These are phyloP conservation scores for Callimorpha dominula DNA, from an alignment of 2,888 invertebrate genomes.

Conservation along the genomic window DNA sequence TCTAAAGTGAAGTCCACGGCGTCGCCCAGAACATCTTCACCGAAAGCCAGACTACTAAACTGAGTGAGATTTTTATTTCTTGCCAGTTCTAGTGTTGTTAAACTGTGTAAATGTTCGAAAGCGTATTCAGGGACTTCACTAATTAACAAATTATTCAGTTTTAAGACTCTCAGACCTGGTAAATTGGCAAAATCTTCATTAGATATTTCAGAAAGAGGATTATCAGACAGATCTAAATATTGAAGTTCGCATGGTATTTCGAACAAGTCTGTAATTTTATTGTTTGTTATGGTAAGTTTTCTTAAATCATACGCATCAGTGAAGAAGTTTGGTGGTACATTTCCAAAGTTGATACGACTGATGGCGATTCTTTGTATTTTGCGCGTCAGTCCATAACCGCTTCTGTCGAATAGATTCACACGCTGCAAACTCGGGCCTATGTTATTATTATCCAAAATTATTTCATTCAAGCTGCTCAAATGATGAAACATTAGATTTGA, in stretches of 20 bases:
- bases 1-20: slow-evolving; percentile 78
- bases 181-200: slow-evolving; percentile 82
- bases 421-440: slow-evolving; percentile 70
- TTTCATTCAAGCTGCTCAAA: slow-evolving; percentile 70
- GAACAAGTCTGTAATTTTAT: slow-evolving; percentile 85
- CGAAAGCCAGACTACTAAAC: slow-evolving; percentile 81
- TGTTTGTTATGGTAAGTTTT: slow-evolving; percentile 81
- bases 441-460: slow-evolving; percentile 78
- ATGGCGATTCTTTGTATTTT: slow-evolving; percentile 72
- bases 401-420: slow-evolving; percentile 72
- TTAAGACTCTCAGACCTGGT: slow-evolving; percentile 83
- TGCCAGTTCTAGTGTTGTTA: slow-evolving; percentile 84
- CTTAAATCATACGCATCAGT: slow-evolving; percentile 78
- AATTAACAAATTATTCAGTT: slow-evolving; percentile 86
- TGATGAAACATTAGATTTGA: slow-evolving; percentile 73
- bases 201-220: slow-evolving; percentile 82
- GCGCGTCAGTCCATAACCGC: slow-evolving; percentile 72
- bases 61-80: slow-evolving; percentile 84
- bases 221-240: slow-evolving; percentile 88
- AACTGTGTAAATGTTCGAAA: slow-evolving; percentile 83
- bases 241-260: slow-evolving; percentile 85
- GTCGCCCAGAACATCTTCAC: slow-evolving; percentile 71
- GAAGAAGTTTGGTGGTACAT: slow-evolving; percentile 76
- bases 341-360: slow-evolving; percentile 64
- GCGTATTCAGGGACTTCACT: slow-evolving; percentile 83